Conservation (phyloP, 2,797 vertebrate species). For the Microctenopoma stevenorrisi region DNA sequence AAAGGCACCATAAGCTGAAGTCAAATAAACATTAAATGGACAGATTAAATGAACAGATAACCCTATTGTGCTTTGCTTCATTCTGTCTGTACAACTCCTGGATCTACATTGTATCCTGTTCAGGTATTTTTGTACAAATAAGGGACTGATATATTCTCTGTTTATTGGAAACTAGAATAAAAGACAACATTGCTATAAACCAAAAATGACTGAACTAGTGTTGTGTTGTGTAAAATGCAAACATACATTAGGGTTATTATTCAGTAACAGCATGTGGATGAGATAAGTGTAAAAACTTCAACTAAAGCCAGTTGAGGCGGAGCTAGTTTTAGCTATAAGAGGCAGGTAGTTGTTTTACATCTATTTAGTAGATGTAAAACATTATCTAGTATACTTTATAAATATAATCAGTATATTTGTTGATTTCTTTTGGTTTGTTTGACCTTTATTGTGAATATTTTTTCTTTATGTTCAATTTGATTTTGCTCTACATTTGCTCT, state of each 20-base stretch:
- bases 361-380: no score
- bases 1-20: constrained; percentile 82
- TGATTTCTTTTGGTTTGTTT: no score
- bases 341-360: no score
- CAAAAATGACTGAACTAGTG: constrained; percentile 53
- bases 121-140: constrained; percentile 99
- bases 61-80: constrained; percentile 89
- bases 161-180: constrained; percentile 99
- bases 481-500: no score
- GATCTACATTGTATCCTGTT: constrained; percentile 96
- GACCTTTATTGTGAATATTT: no score
- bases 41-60: constrained; percentile 57
- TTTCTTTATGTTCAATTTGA: no score
- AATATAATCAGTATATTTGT: no score
- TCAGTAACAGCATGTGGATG: not conserved
- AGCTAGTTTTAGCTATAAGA: no score
- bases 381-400: no score
- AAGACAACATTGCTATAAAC: constrained; percentile 92
- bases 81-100: constrained; percentile 91
- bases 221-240: constrained; percentile 23
- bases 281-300: not conserved
- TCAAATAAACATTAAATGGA: constrained; percentile 74
- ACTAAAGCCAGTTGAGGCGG: no score
- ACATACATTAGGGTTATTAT: not conserved
- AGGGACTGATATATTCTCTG: constrained; percentile 97